Evolutionary conservation across 2,797 vertebrate species (phyloP), one percentile per base, ranked within the genome.

Genomic region (Oreochromis mossambicus): DNA sequence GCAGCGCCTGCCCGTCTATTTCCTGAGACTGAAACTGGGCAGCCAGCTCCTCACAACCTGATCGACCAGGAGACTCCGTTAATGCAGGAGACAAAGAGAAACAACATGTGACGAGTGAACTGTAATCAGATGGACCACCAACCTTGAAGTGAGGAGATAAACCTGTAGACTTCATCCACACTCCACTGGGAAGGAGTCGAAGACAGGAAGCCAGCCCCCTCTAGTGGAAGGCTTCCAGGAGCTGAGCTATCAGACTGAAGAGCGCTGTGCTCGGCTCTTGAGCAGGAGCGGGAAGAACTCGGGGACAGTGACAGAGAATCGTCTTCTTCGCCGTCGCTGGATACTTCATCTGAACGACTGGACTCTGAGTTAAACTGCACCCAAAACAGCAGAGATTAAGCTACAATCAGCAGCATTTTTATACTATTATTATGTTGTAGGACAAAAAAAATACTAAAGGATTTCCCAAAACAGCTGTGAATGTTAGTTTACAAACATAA

Each of bases 101-200:
- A 43, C 1, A 38, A 41, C 66, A 43, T 26, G 19, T 6, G 1
- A 81, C 1, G 5, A 46, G 55, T 52, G 8, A 77, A n/a, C 14
- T 4, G 29, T 17, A 8, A 52, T 9, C 4, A 7, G n/a, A 77
- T n/a, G 6, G 17, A 79, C 46, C 7, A 89, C 95, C 85, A 38
- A 98, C 98, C 99, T 97, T 99, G 99, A 87, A 99, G 96, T 12
- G 98, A 99, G 4, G 98, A 97, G 81, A 99, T 99, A 79, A 99
- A 99, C 89, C 97, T 97, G 1, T 97, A 99, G 82, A 99, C 99
- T 92, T 99, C 98, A 41, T 99, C 98, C 84, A 99, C 98, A 5
- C 97, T 98, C 99, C 99, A 99, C 32, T 97, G 97, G 84, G 97
- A 97, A 3, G 99, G 98, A 81, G 96, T 99, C 17, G 97, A 96